Conservation (phyloP, 2,888 invertebrate species). For the Iselma pallidipennis region DNA sequence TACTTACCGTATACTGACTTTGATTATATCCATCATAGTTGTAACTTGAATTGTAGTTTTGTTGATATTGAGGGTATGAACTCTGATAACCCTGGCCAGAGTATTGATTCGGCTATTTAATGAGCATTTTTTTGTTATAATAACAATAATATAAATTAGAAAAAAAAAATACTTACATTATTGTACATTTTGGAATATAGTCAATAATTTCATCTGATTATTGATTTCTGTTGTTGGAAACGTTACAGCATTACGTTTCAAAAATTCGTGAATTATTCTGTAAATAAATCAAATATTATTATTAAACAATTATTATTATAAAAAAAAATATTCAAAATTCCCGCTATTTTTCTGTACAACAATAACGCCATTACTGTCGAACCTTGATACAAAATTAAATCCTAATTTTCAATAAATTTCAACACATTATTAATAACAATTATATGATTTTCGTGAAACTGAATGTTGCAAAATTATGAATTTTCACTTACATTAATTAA, state of each 20-base stretch:
- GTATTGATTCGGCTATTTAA: constrained; percentile 33
- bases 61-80: constrained; percentile 38
- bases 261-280: neutral
- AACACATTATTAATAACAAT: no score
- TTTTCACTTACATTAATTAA: neutral
- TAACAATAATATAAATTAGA: constrained; percentile 12
- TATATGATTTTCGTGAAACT: no score
- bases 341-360: neutral
- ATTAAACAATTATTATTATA: neutral
- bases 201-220: constrained; percentile 12
- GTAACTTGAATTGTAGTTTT: constrained; percentile 36
- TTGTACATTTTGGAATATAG: constrained; percentile 32
- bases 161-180: constrained; percentile 30
- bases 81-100: constrained; percentile 36
- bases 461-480: no score
- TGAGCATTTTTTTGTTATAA: neutral
- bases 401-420: neutral
- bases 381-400: neutral
- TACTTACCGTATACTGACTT: constrained; percentile 31
- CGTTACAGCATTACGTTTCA: neutral
- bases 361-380: neutral
- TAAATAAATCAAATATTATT: neutral
- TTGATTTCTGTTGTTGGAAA: constrained; percentile 10
- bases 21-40: constrained; percentile 38
- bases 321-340: neutral